A percentile compares a stretch with the other conserved stretches of the same genome.
phyloP scores from a whole-genome alignment of 2,888 invertebrate genomes.

The Tetragonisca angustula region DNA sequence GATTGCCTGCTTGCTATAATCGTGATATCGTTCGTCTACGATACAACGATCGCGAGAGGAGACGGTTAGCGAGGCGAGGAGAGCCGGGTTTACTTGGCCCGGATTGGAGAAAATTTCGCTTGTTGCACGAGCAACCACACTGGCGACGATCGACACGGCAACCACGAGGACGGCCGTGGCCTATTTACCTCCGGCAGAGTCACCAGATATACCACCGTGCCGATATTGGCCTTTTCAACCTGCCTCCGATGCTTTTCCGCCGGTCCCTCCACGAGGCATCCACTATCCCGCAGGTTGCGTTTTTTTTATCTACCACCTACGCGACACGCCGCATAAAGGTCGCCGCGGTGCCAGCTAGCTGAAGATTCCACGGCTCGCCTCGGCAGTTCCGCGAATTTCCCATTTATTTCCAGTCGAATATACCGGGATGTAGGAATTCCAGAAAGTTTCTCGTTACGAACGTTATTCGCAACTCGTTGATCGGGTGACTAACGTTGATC shows the following conservation, averaged over 20 bases:
- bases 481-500: not conserved
- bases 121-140: constrained; percentile 61
- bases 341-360: constrained; percentile 3
- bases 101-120: constrained; percentile 70
- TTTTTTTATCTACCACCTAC: constrained; percentile 37
- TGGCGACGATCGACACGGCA: constrained; percentile 28
- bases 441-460: not conserved
- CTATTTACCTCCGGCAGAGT: constrained; percentile 73
- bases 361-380: constrained; percentile 13
- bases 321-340: constrained; percentile 51
- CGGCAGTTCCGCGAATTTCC: constrained; percentile 12
- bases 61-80: constrained; percentile 6
- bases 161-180: constrained; percentile 74
- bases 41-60: constrained; percentile 19
- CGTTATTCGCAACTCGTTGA: not conserved
- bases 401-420: not conserved
- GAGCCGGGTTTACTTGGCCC: constrained; percentile 19
- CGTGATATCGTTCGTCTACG: constrained; percentile 74
- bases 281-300: not conserved
- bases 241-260: constrained; percentile 19
- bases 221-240: constrained; percentile 71
- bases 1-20: constrained; percentile 68
- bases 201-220: constrained; percentile 37
- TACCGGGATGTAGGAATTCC: not conserved
- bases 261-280: not conserved